These are phyloP conservation scores for Neosilurus hyrtlii DNA, from an alignment of 2,797 vertebrate species.

Conservation along the genomic window DNA sequence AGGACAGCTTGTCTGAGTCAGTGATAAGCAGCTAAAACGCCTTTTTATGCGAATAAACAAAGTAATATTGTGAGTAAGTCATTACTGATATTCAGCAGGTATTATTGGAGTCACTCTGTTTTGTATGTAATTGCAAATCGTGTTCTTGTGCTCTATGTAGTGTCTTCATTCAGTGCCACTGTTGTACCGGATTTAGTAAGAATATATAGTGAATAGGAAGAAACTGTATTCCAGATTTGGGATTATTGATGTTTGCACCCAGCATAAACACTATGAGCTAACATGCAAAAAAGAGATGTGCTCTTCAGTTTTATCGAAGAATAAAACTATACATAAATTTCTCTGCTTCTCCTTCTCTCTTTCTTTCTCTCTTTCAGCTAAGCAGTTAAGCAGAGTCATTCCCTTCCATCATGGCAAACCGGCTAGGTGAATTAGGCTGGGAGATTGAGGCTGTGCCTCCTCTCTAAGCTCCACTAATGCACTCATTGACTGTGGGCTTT, in stretches of 20 bases:
- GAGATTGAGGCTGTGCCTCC: constrained; percentile 70
- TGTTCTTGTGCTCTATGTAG: too few species aligned
- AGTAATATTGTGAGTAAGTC: background rate
- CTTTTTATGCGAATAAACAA: background rate
- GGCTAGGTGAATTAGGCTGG: constrained; percentile 74
- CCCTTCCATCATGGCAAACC: constrained; percentile 62
- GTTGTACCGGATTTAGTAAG: background rate
- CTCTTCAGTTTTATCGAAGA: background rate
- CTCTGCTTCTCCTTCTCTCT: background rate
- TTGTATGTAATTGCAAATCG: background rate
- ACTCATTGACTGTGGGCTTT: constrained; percentile 61
- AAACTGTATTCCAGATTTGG: too few species aligned
- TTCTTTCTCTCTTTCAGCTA: constrained; percentile 33
- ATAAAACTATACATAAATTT: background rate
- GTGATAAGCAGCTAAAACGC: background rate
- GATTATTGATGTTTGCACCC: background rate
- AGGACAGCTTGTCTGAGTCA: constrained; percentile 6
- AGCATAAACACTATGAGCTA: background rate
- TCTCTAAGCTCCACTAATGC: constrained; percentile 57
- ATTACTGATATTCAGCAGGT: constrained; percentile 1
- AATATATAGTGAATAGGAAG: background rate
- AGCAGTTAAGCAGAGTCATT: constrained; percentile 68
- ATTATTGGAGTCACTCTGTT: background rate
- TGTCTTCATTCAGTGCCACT: background rate
- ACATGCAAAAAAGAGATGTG: background rate